These are phyloP conservation scores for Musca domestica DNA, from an alignment of 1,140 invertebrate species.

Conservation along the genomic window DNA sequence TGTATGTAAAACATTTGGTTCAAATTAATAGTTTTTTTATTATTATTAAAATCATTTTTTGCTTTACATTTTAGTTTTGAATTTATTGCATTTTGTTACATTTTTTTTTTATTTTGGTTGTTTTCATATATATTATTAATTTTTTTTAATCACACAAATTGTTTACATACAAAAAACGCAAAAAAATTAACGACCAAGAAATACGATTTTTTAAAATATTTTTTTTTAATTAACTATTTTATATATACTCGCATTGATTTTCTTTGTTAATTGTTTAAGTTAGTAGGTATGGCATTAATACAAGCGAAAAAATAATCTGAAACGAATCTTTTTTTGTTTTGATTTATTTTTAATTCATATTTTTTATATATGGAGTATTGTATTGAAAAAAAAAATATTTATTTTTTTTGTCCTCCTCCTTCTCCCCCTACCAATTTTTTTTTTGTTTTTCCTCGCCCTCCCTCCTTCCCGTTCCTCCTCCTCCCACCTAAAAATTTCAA, in stretches of 20 bases:
- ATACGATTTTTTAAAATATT: slow-evolving; percentile 3
- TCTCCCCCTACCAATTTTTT: background rate
- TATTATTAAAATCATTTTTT: too few species aligned
- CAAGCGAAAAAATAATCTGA: background rate
- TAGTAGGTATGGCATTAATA: background rate
- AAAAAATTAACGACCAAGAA: background rate
- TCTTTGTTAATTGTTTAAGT: background rate
- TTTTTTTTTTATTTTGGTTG: too few species aligned
- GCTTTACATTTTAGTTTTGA: too few species aligned
- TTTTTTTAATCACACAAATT: too few species aligned
- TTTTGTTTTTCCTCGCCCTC: background rate
- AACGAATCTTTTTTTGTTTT: too few species aligned
- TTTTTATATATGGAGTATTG: too few species aligned
- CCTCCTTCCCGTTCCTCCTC: background rate
- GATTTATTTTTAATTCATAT: too few species aligned
- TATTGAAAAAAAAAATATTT: too few species aligned
- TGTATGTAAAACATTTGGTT: slow-evolving; percentile 32
- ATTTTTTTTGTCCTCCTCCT: too few species aligned
- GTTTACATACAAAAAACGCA: too few species aligned
- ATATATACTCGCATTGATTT: slow-evolving; percentile 25
- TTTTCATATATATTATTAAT: too few species aligned
- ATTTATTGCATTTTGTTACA: too few species aligned
- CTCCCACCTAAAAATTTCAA: background rate
- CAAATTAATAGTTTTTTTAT: slow-evolving; percentile 37
- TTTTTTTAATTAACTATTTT: slow-evolving; percentile 24